Percentiles rank a stretch among this genome's conserved stretches.
Evolutionary conservation across 1,140 invertebrate species (phyloP).

Genomic region (Drosophila kepulauana): DNA sequence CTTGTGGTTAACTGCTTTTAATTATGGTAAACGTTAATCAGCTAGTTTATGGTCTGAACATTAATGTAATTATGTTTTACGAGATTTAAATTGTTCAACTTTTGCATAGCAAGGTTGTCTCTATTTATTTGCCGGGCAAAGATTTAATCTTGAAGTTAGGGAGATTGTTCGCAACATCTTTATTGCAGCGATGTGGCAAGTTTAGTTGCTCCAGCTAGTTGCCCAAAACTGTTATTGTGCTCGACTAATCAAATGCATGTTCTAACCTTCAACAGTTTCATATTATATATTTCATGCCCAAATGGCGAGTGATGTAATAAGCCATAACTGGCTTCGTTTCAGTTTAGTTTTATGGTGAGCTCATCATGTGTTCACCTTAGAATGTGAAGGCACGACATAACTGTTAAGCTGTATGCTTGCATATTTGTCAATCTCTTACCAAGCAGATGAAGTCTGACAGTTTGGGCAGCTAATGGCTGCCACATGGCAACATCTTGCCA

Average conservation of each 20-base stretch:
- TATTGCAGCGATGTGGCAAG: not conserved
- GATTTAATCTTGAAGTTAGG: too few species aligned
- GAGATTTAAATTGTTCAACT: not conserved
- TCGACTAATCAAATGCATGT: not conserved
- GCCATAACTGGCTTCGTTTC: constrained; percentile 34
- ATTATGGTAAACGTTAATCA: not conserved
- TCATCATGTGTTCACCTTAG: constrained; percentile 51
- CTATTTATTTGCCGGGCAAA: not conserved
- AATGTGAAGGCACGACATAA: constrained; percentile 44
- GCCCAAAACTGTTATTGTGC: not conserved
- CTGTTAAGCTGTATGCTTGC: constrained; percentile 20
- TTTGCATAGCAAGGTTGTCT: not conserved
- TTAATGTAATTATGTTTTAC: not conserved
- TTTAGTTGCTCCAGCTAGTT: not conserved
- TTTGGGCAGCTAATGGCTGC: constrained; percentile 19
- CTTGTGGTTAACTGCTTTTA: not conserved
- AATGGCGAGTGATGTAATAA: constrained; percentile 34
- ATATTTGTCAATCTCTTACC: constrained; percentile 27
- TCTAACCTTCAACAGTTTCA: constrained; percentile 6
- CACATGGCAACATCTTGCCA: constrained; percentile 33
- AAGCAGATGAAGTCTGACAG: not conserved
- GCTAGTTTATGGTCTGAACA: not conserved
- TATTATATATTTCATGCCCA: not conserved
- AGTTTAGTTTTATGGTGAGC: constrained; percentile 34
- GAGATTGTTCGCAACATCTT: not conserved